These are phyloP conservation scores for Neria commutata DNA, from an alignment of 2,888 invertebrate genomes.

Conservation along the genomic window DNA sequence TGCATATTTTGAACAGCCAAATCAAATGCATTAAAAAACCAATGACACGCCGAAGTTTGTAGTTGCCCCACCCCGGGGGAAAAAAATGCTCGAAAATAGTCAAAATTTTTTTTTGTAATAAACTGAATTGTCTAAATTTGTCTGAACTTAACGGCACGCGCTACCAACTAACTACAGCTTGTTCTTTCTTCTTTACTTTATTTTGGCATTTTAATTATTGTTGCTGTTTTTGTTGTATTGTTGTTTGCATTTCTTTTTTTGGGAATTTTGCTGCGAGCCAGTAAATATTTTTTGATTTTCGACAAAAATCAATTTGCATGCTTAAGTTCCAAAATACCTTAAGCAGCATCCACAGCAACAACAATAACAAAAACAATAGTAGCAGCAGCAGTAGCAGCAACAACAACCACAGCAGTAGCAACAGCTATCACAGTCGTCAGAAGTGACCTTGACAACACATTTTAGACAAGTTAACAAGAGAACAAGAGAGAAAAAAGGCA, in stretches of 20 bases:
- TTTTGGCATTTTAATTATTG: conserved; percentile 8
- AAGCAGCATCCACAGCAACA: conserved; percentile 6
- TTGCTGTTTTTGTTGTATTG: conserved; percentile 17
- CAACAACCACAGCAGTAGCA: background rate
- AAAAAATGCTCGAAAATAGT: no score
- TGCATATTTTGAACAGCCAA: conserved; percentile 11
- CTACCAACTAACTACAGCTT: no score
- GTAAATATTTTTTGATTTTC: conserved; percentile 55
- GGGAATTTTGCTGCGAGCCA: conserved; percentile 52
- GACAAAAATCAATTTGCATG: conserved; percentile 53
- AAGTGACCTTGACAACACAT: conserved; percentile 43
- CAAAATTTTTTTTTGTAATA: no score
- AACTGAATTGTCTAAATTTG: no score
- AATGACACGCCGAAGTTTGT: no score
- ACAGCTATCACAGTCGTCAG: conserved; percentile 46
- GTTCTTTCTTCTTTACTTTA: conserved; percentile 19
- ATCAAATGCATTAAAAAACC: no score
- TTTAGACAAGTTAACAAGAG: no score
- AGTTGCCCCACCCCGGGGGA: no score
- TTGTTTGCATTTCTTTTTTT: no score
- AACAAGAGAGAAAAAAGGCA: background rate
- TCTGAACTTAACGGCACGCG: no score
- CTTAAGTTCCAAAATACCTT: conserved; percentile 20
- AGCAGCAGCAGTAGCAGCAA: no score
- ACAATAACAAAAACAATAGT: no score